These are phyloP conservation scores for Hexactinellida sp. DNA, from an alignment of 37 sponge, comb jelly and placozoan species.

Conservation along the genomic window DNA sequence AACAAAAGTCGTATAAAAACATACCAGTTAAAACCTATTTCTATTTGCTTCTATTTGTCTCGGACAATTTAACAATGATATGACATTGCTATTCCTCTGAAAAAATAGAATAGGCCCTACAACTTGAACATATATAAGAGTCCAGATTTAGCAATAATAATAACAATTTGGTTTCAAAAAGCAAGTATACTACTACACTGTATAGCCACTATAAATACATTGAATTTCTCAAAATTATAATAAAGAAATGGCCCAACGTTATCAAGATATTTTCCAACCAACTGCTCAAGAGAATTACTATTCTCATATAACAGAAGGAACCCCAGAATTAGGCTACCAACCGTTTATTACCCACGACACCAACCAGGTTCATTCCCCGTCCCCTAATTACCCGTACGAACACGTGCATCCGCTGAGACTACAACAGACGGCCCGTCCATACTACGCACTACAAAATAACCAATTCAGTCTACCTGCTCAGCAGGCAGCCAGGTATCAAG, in stretches of 20 bases:
- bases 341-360: neutral
- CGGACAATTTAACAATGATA: slow-evolving; percentile 7
- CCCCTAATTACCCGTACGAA: neutral
- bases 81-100: slow-evolving; percentile 17
- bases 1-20: slow-evolving; percentile 9
- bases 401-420: neutral
- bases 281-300: neutral
- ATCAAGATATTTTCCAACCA: neutral
- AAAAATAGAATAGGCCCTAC: neutral
- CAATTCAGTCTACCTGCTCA: neutral
- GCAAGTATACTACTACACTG: neutral
- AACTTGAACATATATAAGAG: neutral
- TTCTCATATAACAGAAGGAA: neutral
- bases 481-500: neutral
- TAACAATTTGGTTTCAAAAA: neutral
- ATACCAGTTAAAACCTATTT: neutral
- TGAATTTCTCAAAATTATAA: neutral
- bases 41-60: slow-evolving; percentile 1
- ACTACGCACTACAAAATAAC: neutral
- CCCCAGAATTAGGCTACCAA: neutral
- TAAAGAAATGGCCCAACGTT: neutral
- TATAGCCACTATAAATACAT: neutral
- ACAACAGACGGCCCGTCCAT: neutral
- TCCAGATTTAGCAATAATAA: neutral
- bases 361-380: neutral